Evolutionary conservation across 2,113 vertebrate genomes (phyloP).

Genomic region (Cololabis saira): DNA sequence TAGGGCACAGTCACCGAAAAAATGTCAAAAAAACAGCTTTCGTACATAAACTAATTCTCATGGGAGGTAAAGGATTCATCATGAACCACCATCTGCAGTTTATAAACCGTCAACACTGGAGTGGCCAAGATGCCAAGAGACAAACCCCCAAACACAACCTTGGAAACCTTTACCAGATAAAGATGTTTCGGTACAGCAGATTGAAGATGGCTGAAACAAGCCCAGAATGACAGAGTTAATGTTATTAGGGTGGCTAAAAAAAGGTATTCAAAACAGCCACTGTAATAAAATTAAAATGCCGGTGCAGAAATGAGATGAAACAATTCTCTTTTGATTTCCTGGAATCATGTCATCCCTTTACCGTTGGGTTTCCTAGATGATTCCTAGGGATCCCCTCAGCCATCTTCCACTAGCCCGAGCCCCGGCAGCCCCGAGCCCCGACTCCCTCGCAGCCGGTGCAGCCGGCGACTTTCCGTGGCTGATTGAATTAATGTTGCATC

Average conservation of each 20-base stretch:
- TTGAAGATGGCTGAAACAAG: not conserved
- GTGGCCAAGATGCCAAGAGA: constrained; percentile 21
- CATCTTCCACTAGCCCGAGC: not conserved
- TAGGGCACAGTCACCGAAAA: constrained; percentile 8
- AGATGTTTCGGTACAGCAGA: constrained; percentile 12
- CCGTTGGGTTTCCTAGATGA: constrained; percentile 15
- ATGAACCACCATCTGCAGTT: constrained; percentile 51
- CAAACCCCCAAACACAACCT: not conserved
- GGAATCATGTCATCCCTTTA: constrained; percentile 1
- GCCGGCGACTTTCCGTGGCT: constrained; percentile 61
- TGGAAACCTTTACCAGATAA: constrained; percentile 1
- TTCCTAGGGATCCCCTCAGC: not conserved
- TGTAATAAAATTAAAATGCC: too few species aligned
- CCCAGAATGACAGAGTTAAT: not conserved
- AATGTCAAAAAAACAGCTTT: constrained; percentile 35
- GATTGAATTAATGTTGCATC: constrained; percentile 75
- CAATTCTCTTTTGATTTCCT: constrained; percentile 8
- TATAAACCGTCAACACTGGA: constrained; percentile 38
- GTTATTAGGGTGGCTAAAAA: not conserved
- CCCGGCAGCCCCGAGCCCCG: constrained; percentile 13
- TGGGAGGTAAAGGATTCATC: constrained; percentile 33
- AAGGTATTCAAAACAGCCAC: too few species aligned
- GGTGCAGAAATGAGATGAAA: too few species aligned
- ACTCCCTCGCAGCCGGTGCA: constrained; percentile 44
- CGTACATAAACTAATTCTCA: constrained; percentile 51